Percentiles rank a stretch among this genome's conserved stretches.
Evolutionary conservation across 2,888 invertebrate genomes (phyloP).

Genomic region (Calephelis perditalis): DNA sequence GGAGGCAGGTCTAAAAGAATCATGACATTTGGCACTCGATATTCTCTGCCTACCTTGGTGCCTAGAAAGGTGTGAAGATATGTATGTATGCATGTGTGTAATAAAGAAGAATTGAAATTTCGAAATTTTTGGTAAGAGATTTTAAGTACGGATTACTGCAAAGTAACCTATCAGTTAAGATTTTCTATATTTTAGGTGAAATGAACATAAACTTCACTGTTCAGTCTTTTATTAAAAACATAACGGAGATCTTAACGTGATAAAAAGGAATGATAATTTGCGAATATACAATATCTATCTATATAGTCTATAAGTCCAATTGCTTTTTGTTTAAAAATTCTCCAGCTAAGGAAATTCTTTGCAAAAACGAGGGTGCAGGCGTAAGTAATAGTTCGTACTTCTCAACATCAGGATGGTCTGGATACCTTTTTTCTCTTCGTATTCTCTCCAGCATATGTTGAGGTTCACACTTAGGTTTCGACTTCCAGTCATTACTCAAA

Average conservation of each 20-base stretch:
- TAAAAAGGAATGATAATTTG: conserved; percentile 12
- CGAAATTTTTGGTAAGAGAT: too few relatives aligned
- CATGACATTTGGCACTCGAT: too few relatives aligned
- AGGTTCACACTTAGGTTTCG: conserved; percentile 81
- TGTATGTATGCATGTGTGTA: too few relatives aligned
- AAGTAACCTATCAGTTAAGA: too few relatives aligned
- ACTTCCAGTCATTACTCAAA: conserved; percentile 67
- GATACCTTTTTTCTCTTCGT: conserved; percentile 78
- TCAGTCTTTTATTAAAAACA: conserved; percentile 19
- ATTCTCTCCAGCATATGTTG: conserved; percentile 85
- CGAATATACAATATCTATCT: neutral
- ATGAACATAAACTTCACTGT: conserved; percentile 3
- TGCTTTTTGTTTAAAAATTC: conserved; percentile 81
- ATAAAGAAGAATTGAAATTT: too few relatives aligned
- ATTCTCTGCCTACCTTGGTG: too few relatives aligned
- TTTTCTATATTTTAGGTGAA: too few relatives aligned
- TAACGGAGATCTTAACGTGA: conserved; percentile 4
- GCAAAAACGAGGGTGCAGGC: conserved; percentile 88
- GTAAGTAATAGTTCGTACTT: conserved; percentile 86
- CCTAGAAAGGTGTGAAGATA: too few relatives aligned
- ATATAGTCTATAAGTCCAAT: conserved; percentile 43
- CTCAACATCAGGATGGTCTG: conserved; percentile 77
- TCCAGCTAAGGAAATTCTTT: conserved; percentile 87
- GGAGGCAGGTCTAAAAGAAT: too few relatives aligned
- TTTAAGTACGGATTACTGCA: too few relatives aligned